Base-by-base conservation (phyloP, 1,140 invertebrate species). In the Drepana arcuata region DNA sequence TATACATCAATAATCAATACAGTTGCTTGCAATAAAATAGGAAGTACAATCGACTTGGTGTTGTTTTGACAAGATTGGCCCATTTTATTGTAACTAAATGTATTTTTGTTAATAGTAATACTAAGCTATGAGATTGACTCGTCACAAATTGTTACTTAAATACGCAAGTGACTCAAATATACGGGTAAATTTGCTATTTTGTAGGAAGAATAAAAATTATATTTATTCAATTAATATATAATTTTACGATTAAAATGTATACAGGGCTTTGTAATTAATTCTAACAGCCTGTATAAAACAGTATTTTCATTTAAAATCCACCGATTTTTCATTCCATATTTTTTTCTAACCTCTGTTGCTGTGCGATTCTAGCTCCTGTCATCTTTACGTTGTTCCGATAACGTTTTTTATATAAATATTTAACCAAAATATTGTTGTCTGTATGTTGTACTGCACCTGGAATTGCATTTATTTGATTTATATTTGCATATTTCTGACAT, bases 251-350 rank as follows among this genome's bases (percentile, higher is more conserved):
- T n/a, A n/a, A n/a, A n/a, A n/a, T n/a, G n/a, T n/a, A n/a, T n/a
- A n/a, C n/a, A n/a, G n/a, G n/a, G n/a, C n/a, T n/a, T n/a, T n/a
- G n/a, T n/a, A n/a, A n/a, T n/a, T n/a, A n/a, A n/a, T n/a, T n/a
- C n/a, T n/a, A n/a, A n/a, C n/a, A n/a, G n/a, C n/a, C n/a, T n/a
- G n/a, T n/a, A n/a, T n/a, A n/a, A n/a, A n/a, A 25, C 53, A 64
- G 64, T 70, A 72, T 75, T 70, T 72, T 65, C 14, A 14, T 30
- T 66, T 47, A 64, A 69, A n/a, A n/a, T 69, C 72, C 72, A 77
- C 72, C 72, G 69, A 73, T 41, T 30, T 37, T 57, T 44, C 69
- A 77, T 77, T 77, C 72, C 72, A 75, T 28, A 23, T 36, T 18
- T 16, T 26, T 41, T 25, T 35, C 25, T 11, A 34, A 31, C 43